Base-by-base conservation (phyloP, 2,888 invertebrate species). In the Micropterix aruncella region DNA sequence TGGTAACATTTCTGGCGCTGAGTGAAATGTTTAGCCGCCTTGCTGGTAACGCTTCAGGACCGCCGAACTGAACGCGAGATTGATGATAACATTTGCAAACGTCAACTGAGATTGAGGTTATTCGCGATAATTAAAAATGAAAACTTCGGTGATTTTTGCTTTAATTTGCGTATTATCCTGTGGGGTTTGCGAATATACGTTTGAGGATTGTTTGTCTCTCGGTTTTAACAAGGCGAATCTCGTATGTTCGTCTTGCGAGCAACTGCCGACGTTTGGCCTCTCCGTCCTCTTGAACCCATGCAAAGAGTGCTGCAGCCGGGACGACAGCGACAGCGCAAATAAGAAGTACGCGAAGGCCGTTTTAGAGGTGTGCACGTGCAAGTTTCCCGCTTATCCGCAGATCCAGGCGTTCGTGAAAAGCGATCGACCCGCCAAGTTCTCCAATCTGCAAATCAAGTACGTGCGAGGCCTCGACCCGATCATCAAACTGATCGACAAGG, bases 371-470 rank as follows among this genome's bases (percentile, higher is more conserved):
- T 99, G 97, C 60, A 94, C 94, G 42, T 99, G 97, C 66, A 97
- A 97, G 73, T 93, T 97, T 71, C 92, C 93, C 47, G 86, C 92
- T 4, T 97, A 92, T 75, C 96, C 97, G 37, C 96, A 97, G 73
- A 93, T 96, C 55, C 91, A 95, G 73, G 97, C 97, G 15, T 99
- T 99, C 61, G 87, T 96, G 42, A 95, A 93, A 62, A 90, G 95
- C 62, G 90, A 93, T 52, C 74, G 85, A 54, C 91, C 92, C 4
- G 76, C 79, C 2, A 87, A 91, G 62, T 95, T 92, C 60, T 86
- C 91, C 19, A 94, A 94, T 61, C 74, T 99, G 45, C 80, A 83
- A 61, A 87, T 97, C 40, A 87, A 88, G 58, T 96, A 96, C 59
- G 85, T 93, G 1, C 77, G 95, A 48, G 97, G 96, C 3, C 71